Evolutionary conservation across 2,797 vertebrate genomes (phyloP).

Genomic region (Sebastolobus altivelis): DNA sequence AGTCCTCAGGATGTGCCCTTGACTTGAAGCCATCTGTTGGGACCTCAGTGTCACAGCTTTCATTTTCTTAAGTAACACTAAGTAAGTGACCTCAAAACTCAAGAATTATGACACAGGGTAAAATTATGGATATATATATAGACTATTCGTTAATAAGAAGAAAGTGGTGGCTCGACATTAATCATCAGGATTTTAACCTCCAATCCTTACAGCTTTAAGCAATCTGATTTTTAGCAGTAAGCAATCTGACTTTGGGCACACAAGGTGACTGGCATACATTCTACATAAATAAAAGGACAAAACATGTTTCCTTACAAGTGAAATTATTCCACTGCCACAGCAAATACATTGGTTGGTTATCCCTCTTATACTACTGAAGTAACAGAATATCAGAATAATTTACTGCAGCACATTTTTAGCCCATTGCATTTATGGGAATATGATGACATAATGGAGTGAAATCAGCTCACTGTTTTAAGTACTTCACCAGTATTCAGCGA

Average conservation of each 20-base stretch:
- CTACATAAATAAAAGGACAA: slow-evolving; percentile 17
- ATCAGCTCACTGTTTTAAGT: slow-evolving; percentile 1
- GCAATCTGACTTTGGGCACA: slow-evolving; percentile 61
- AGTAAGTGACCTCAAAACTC: slow-evolving; percentile 77
- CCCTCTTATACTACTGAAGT: neutral
- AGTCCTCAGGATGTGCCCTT: slow-evolving; percentile 73
- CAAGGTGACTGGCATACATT: slow-evolving; percentile 55
- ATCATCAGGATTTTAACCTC: slow-evolving; percentile 76
- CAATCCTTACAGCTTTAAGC: slow-evolving; percentile 61
- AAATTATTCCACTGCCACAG: slow-evolving; percentile 1
- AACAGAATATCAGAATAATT: slow-evolving; percentile 2
- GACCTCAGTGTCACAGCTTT: slow-evolving; percentile 78
- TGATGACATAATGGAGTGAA: slow-evolving; percentile 21
- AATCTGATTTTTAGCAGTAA: slow-evolving; percentile 53
- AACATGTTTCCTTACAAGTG: slow-evolving; percentile 8
- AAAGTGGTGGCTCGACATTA: slow-evolving; percentile 71
- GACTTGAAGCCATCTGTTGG: slow-evolving; percentile 76
- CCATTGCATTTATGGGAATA: slow-evolving; percentile 15
- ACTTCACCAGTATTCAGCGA: neutral
- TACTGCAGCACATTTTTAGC: slow-evolving; percentile 16
- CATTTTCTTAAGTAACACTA: slow-evolving; percentile 85
- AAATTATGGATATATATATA: slow-evolving; percentile 74
- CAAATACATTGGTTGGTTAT: neutral
- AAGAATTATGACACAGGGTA: slow-evolving; percentile 76
- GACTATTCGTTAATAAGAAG: slow-evolving; percentile 73